These are phyloP conservation scores for Cyanoliseus patagonus DNA, from an alignment of 2,113 vertebrate species.

Conservation along the genomic window DNA sequence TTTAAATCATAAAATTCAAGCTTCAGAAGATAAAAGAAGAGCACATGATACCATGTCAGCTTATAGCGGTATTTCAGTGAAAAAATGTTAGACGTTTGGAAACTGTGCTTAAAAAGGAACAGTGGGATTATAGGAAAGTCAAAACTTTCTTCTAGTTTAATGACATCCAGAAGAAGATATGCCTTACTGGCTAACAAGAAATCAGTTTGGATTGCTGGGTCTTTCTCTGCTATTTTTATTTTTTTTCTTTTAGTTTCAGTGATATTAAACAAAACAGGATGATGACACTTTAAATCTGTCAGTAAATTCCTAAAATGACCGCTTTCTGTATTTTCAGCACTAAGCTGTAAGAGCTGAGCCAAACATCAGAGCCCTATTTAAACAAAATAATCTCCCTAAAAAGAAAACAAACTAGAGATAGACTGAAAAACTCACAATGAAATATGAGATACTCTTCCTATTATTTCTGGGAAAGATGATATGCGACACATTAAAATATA, in stretches of 20 bases:
- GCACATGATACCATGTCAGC: not conserved
- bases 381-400: not conserved
- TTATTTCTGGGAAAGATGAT: not conserved
- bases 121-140: not conserved
- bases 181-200: not conserved
- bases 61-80: not conserved
- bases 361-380: not conserved
- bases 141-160: slow-evolving; percentile 18
- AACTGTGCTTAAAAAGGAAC: not conserved
- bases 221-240: not conserved
- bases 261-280: not conserved
- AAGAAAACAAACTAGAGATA: not conserved
- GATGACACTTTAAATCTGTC: not conserved
- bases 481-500: not conserved
- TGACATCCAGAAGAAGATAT: slow-evolving; percentile 12
- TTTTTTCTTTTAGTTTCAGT: not conserved
- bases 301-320: not conserved
- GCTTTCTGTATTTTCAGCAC: not conserved
- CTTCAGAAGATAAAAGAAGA: slow-evolving; percentile 34
- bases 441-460: not conserved
- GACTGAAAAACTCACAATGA: not conserved
- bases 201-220: not conserved
- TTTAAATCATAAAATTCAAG: slow-evolving; percentile 48
- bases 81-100: slow-evolving; percentile 1
- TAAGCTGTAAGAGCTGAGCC: not conserved